These are phyloP conservation scores for Diorhabda sublineata DNA, from an alignment of 1,140 invertebrate species.

Conservation along the genomic window DNA sequence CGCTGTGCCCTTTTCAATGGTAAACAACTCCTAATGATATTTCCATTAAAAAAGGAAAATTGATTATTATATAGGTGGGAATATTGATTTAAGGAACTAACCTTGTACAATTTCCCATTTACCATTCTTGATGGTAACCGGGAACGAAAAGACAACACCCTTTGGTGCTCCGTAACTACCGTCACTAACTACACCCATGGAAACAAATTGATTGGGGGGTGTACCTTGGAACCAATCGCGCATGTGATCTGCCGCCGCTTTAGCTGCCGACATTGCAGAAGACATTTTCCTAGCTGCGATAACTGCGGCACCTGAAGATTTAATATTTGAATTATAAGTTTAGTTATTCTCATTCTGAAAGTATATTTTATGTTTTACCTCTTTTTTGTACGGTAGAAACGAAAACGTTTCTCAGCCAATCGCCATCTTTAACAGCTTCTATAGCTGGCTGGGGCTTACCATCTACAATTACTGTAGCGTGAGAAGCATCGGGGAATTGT, in stretches of 20 bases:
- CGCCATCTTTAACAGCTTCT: constrained; percentile 76
- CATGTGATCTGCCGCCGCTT: constrained; percentile 98
- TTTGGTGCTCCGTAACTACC: constrained; percentile 85
- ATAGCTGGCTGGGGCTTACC: constrained; percentile 51
- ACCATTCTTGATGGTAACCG: constrained; percentile 73
- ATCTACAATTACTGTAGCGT: constrained; percentile 68
- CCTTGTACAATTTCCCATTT: constrained; percentile 86
- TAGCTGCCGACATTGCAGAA: constrained; percentile 97
- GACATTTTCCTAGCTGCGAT: constrained; percentile 97
- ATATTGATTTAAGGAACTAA: background rate
- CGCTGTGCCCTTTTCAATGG: no score
- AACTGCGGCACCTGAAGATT: constrained; percentile 77
- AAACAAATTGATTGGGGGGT: constrained; percentile 71
- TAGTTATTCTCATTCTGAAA: background rate
- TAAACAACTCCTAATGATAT: no score
- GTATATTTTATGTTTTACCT: constrained; percentile 11
- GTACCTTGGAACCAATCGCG: constrained; percentile 92
- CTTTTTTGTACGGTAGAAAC: constrained; percentile 93
- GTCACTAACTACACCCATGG: constrained; percentile 99
- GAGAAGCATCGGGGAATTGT: constrained; percentile 93
- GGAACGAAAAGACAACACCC: constrained; percentile 94
- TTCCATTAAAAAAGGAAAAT: no score
- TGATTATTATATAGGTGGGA: no score
- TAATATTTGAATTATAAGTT: background rate
- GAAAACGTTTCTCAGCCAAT: constrained; percentile 79